Conservation (phyloP, 2,888 invertebrate genomes). For the Neuroscelio doddi region DNA sequence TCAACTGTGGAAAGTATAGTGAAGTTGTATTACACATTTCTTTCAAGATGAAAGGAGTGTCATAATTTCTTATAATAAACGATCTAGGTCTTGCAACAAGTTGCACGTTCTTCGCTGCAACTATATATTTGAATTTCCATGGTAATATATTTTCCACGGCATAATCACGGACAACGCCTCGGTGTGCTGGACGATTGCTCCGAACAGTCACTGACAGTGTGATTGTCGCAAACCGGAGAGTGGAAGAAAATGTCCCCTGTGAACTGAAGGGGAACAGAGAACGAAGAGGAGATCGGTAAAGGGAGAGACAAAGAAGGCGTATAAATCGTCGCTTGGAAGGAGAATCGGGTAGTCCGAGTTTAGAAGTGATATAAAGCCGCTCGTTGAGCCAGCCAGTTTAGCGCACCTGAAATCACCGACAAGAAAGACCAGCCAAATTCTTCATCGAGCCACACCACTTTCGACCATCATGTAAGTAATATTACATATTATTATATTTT, state of each 20-base stretch:
- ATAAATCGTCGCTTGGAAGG: conserved; percentile 48
- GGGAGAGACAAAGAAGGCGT: conserved; percentile 53
- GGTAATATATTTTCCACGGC: conserved; percentile 22
- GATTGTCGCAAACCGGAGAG: conserved; percentile 33
- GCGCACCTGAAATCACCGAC: conserved; percentile 63
- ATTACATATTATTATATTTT: too few species aligned
- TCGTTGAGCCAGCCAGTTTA: conserved; percentile 55
- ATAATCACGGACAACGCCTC: conserved; percentile 21
- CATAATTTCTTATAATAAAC: too few species aligned
- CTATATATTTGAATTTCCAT: conserved; percentile 13
- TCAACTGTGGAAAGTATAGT: too few species aligned
- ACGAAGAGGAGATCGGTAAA: conserved; percentile 27
- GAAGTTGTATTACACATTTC: too few species aligned
- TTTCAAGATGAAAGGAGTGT: too few species aligned
- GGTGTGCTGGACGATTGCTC: conserved; percentile 28
- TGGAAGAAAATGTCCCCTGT: conserved; percentile 32
- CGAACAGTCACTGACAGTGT: conserved; percentile 29
- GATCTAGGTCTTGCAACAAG: too few species aligned
- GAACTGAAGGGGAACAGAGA: conserved; percentile 37
- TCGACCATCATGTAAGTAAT: conserved; percentile 66
- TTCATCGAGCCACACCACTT: conserved; percentile 66
- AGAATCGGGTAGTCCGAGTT: conserved; percentile 54
- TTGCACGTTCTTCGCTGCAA: too few species aligned
- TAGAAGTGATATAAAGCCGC: conserved; percentile 70
- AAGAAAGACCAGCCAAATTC: conserved; percentile 49